A percentile compares a stretch with the other conserved stretches of the same genome.
Conservation (phyloP, 2,113 vertebrate genomes). For the Suricata suricatta region DNA sequence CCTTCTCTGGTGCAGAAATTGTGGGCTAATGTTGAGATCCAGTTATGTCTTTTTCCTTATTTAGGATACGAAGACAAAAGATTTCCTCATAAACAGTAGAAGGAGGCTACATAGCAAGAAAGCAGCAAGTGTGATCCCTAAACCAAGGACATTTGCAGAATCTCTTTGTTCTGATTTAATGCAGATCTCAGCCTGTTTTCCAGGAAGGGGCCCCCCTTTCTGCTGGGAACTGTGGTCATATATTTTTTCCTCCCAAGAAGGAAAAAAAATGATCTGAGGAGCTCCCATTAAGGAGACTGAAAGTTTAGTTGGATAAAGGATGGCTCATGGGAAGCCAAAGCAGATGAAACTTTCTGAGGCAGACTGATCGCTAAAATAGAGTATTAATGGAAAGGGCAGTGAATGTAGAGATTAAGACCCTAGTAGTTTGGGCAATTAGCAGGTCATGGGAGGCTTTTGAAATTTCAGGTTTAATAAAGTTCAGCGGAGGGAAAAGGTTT, state of each 20-base stretch:
- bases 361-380: neutral
- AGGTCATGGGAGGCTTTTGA: neutral
- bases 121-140: neutral
- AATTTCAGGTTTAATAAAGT: neutral
- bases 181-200: neutral
- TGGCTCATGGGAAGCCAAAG: neutral
- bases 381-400: neutral
- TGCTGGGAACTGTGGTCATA: neutral
- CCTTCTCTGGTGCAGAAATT: neutral
- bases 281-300: neutral
- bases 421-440: neutral
- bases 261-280: neutral
- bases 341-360: neutral
- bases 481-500: neutral
- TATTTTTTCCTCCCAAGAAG: neutral
- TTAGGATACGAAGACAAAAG: neutral
- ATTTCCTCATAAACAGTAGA: neutral
- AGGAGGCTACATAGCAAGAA: neutral
- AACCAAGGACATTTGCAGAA: neutral
- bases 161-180: neutral
- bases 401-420: neutral
- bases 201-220: neutral
- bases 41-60: neutral
- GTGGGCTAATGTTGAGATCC: conserved; percentile 17
- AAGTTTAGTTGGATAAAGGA: neutral